These are phyloP conservation scores for Catamblyrhynchus diadema DNA, from an alignment of 2,797 vertebrate genomes.

Conservation along the genomic window DNA sequence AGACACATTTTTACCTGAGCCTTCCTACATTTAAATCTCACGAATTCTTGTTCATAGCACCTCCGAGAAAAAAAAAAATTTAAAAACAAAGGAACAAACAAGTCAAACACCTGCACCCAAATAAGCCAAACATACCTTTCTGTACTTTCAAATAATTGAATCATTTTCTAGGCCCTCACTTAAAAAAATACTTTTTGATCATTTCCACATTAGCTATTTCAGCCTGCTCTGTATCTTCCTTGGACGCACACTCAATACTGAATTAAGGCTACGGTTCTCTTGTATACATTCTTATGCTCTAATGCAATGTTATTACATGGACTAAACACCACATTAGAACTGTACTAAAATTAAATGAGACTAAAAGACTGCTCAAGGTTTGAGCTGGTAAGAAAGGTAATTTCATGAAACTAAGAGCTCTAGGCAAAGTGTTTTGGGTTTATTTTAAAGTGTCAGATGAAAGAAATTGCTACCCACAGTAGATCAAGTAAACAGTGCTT, in stretches of 20 bases:
- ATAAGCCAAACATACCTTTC: neutral
- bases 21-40: neutral
- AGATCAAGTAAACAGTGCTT: neutral
- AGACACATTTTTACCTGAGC: neutral
- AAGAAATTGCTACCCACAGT: neutral
- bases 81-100: neutral
- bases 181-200: neutral
- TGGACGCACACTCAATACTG: neutral
- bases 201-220: neutral
- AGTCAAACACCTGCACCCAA: neutral
- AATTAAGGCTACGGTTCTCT: neutral
- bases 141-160: neutral
- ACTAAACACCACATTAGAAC: neutral
- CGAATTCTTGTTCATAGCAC: neutral
- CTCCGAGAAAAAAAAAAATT: neutral
- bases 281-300: neutral
- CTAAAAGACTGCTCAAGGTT: neutral
- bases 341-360: neutral
- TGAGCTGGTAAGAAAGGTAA: neutral
- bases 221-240: neutral
- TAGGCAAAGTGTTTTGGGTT: neutral
- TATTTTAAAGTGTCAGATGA: neutral
- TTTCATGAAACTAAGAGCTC: neutral
- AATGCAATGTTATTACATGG: neutral
- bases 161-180: neutral